phyloP scores from a whole-genome alignment of 2,888 invertebrate genomes.

The Taphrorychus bicolor region DNA sequence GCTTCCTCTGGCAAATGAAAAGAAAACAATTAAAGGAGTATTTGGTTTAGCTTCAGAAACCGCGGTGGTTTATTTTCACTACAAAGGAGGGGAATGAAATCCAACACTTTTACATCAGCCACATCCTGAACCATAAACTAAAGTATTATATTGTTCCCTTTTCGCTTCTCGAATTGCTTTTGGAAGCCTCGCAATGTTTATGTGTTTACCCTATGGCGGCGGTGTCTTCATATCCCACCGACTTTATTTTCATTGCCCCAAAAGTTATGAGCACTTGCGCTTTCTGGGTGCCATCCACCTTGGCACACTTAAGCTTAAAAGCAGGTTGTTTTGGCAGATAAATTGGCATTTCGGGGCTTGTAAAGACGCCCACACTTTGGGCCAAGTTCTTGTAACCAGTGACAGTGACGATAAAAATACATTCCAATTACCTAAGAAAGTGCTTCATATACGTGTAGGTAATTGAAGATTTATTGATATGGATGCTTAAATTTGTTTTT shows the following conservation, averaged over 20 bases:
- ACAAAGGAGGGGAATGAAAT: not conserved
- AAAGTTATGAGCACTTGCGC: not conserved
- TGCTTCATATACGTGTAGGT: no score
- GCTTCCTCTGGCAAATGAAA: not conserved
- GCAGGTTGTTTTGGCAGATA: slow-evolving; percentile 9
- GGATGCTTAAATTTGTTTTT: no score
- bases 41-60: not conserved
- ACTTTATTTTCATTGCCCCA: not conserved
- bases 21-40: not conserved
- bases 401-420: not conserved
- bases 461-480: no score
- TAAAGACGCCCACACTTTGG: slow-evolving; percentile 2
- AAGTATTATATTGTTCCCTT: not conserved
- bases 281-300: slow-evolving; percentile 16
- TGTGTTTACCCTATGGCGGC: not conserved
- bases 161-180: not conserved
- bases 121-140: not conserved
- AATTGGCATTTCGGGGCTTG: slow-evolving; percentile 17
- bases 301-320: slow-evolving; percentile 23
- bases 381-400: not conserved
- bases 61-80: not conserved
- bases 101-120: not conserved
- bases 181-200: not conserved
- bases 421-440: no score
- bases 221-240: not conserved